Percentiles rank a stretch among this genome's conserved stretches.
phyloP scores from a whole-genome alignment of 2,888 invertebrate species.

The Cephus spinipes region DNA sequence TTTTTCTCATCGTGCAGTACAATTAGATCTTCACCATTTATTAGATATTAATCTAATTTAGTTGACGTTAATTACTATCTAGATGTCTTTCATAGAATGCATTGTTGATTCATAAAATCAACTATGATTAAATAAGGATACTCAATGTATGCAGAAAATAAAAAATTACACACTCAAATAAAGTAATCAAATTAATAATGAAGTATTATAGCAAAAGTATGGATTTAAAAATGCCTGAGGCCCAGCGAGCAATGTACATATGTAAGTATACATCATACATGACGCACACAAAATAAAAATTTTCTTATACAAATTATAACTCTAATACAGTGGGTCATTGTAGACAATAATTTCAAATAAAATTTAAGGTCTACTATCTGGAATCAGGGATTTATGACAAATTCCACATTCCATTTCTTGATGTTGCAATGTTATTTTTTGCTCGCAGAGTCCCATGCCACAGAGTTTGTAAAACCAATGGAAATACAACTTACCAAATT shows the following conservation, averaged over 20 bases:
- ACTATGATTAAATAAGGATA: neutral
- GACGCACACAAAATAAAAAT: neutral
- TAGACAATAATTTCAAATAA: neutral
- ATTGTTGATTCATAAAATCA: neutral
- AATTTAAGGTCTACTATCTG: neutral
- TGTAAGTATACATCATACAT: neutral
- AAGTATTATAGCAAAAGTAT: neutral
- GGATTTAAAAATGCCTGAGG: neutral
- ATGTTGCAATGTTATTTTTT: neutral
- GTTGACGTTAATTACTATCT: neutral
- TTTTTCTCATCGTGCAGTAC: neutral
- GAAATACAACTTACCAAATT: conserved; percentile 79
- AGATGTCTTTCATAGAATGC: neutral
- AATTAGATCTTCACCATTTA: neutral
- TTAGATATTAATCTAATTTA: neutral
- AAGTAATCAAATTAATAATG: neutral
- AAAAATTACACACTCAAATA: neutral
- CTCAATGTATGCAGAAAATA: neutral
- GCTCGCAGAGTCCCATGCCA: neutral
- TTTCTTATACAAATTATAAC: neutral
- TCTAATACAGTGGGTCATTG: neutral
- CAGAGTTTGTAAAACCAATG: neutral
- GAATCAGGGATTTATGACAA: neutral
- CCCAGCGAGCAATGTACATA: neutral
- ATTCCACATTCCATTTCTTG: neutral